A percentile compares a stretch with the other conserved stretches of the same genome.
Conservation (phyloP, 2,113 vertebrate genomes). For the Ochotona curzoniae region DNA sequence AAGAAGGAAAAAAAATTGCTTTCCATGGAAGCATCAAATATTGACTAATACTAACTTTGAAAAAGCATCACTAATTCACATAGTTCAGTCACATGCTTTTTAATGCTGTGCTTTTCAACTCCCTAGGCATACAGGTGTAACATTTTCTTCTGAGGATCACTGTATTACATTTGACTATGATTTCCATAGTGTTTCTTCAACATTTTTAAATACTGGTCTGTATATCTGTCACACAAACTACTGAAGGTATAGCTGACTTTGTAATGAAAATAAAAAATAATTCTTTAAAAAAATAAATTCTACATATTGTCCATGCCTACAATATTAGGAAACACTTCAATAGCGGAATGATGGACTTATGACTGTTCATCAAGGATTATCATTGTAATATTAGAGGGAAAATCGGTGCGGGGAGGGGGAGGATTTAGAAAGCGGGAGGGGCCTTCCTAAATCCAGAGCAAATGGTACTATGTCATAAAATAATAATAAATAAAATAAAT, state of each 20-base stretch:
- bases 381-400: no score
- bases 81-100: constrained; percentile 37
- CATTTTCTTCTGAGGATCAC: constrained; percentile 28
- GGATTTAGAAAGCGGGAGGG: no score
- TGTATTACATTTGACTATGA: background rate
- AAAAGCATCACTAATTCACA: constrained; percentile 12
- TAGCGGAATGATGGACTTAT: no score
- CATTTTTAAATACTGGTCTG: background rate
- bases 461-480: no score
- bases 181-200: constrained; percentile 17
- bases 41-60: background rate
- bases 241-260: background rate
- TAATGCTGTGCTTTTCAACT: background rate
- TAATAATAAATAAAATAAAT: no score
- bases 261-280: no score
- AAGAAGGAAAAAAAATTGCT: constrained; percentile 44
- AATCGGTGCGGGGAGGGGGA: no score
- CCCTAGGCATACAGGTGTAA: background rate
- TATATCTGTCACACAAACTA: background rate
- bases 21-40: constrained; percentile 48
- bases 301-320: no score
- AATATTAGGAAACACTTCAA: no score
- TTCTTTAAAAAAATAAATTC: no score
- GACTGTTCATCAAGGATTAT: no score
- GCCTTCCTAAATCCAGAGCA: no score